phyloP scores from a whole-genome alignment of 2,888 invertebrate genomes.

The Arrhopalites spinosus region DNA sequence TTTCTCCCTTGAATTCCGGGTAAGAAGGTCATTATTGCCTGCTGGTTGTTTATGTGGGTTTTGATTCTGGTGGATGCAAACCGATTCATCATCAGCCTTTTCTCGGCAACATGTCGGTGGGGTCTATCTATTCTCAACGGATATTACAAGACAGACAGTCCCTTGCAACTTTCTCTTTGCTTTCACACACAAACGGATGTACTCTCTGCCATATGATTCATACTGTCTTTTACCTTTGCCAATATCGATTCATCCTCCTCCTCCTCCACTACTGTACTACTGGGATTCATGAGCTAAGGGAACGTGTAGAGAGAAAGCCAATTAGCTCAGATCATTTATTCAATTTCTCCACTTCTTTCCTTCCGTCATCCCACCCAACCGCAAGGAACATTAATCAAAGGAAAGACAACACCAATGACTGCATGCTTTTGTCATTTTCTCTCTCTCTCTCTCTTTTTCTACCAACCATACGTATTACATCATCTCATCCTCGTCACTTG shows the following conservation, averaged over 20 bases:
- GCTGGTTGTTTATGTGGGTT: background rate
- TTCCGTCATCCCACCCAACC: background rate
- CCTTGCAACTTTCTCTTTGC: background rate
- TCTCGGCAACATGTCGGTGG: background rate
- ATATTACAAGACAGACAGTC: background rate
- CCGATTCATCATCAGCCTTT: too few relatives aligned
- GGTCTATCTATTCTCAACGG: background rate
- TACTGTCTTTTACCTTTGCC: conserved; percentile 2
- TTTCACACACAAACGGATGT: background rate
- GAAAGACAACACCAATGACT: background rate
- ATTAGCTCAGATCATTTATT: conserved; percentile 21
- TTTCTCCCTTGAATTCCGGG: background rate
- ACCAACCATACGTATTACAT: background rate
- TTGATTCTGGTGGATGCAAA: background rate
- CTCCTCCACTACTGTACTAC: too few relatives aligned
- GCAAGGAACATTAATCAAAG: conserved; percentile 1
- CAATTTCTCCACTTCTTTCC: conserved; percentile 7
- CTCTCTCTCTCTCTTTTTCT: background rate
- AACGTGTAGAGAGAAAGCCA: too few relatives aligned
- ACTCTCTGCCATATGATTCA: background rate
- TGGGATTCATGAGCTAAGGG: too few relatives aligned
- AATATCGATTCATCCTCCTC: conserved; percentile 23
- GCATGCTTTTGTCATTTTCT: background rate
- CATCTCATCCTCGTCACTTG: background rate
- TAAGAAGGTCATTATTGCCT: background rate